Conservation (phyloP, 2,113 vertebrate species). For the Bubo scandiacus region DNA sequence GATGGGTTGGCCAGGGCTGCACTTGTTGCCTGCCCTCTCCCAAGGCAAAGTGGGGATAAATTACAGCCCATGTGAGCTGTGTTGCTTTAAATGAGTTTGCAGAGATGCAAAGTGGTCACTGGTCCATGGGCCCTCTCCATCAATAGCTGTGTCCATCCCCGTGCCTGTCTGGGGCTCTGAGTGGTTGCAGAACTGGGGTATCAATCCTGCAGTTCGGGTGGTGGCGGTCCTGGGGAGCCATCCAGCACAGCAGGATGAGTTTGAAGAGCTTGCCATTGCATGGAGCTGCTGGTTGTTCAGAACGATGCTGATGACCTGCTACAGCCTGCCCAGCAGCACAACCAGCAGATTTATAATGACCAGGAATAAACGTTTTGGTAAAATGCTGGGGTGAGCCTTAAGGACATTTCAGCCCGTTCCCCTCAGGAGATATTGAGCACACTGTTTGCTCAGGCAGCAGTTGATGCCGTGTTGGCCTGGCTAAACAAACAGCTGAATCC, state of each 20-base stretch:
- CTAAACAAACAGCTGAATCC: background rate
- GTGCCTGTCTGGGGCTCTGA: background rate
- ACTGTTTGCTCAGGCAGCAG: background rate
- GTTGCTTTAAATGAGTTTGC: no score
- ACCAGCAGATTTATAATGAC: background rate
- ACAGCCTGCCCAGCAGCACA: background rate
- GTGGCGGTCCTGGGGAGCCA: background rate
- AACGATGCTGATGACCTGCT: background rate
- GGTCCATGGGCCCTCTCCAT: fast-evolving
- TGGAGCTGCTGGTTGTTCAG: background rate
- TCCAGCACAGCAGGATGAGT: no score
- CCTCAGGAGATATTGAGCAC: background rate
- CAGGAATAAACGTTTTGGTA: background rate
- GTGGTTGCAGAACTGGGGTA: background rate
- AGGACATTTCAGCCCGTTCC: background rate
- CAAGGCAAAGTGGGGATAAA: background rate
- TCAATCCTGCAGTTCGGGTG: fast-evolving
- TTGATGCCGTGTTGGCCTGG: background rate
- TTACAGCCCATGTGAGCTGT: fast-evolving
- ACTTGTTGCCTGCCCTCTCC: background rate
- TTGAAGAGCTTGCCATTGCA: no score
- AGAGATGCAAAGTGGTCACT: fast-evolving
- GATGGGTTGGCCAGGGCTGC: background rate
- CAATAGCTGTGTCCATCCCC: background rate
- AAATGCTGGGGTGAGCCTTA: background rate